Conservation (phyloP, 2,113 vertebrate species). For the Zonotrichia leucophrys region DNA sequence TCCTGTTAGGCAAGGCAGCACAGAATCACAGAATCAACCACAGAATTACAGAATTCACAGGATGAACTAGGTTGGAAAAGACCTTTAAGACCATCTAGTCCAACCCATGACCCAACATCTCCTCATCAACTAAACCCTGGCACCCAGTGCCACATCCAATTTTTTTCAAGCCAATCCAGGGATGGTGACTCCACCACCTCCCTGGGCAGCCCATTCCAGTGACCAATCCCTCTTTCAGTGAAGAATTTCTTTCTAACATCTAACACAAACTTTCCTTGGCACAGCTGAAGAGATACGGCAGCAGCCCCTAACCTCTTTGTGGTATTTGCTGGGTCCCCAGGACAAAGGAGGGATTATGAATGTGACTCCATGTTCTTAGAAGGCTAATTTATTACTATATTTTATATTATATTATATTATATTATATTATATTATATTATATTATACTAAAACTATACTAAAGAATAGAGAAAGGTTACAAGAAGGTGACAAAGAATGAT, state of each 20-base stretch:
- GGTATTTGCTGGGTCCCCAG: no score
- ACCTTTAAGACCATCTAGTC: no score
- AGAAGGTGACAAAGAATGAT: no score
- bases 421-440: no score
- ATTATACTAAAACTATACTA: no score
- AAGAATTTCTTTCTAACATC: background rate
- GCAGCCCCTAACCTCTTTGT: background rate
- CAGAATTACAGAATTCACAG: background rate
- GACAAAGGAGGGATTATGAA: no score
- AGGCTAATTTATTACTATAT: no score
- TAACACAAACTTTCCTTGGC: background rate
- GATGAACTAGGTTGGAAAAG: background rate
- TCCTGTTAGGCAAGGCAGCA: background rate
- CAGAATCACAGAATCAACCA: background rate
- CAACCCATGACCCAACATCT: background rate
- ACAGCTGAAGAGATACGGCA: background rate
- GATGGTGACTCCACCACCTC: background rate
- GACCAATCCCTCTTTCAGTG: no score
- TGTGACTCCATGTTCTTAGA: no score
- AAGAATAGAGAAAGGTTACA: no score
- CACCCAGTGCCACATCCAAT: background rate
- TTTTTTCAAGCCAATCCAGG: no score
- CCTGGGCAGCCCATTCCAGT: fast-evolving
- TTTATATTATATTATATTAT: no score
- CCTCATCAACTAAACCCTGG: background rate